Evolutionary conservation across 2,113 vertebrate genomes (phyloP), one percentile per base, ranked within the genome.

Genomic region (Ammodramus savannarum): DNA sequence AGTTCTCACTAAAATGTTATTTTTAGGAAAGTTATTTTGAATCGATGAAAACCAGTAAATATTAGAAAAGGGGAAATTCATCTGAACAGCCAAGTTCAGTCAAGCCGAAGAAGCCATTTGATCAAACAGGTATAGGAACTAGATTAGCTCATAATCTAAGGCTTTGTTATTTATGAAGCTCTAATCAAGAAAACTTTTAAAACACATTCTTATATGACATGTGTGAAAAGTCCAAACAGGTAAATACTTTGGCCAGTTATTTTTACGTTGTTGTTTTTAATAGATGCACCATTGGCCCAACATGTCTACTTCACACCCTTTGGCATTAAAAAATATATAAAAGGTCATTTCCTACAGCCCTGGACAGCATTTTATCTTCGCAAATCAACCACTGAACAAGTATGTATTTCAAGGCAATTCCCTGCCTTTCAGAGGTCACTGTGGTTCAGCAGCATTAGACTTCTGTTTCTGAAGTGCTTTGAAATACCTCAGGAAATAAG

Each of bases 401-500:
- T 23, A 20, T 66, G 52, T 31, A 63, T 87, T 90, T 93, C 83
- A 88, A 93, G 68, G 48, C 7, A n/a, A 81, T 89, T 90, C 92
- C 51, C 31, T 88, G 68, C 16, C n/a, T 92, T 86, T 88, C 83
- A 84, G 79, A 84, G 80, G 59, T 95, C 84, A 80, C 13, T 0
- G 2, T 52, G 48, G 73, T 78, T 95, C 89, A 93, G 11, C 36
- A 13, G 23, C 43, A 86, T 88, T 81, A 80, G 16, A 84, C 34
- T 80, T 80, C 55, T 76, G 16, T 31, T 92, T 69, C 63, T 87
- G 51, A 85, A 88, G 73, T 61, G 44, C 76, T 93, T 92, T 95
- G 90, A 95, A 93, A 82, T 90, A 88, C 11, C 29, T 93, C 36
- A 85, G 77, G 57, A 93, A 92, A 75, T 38, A 90, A 95, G 48